Percentiles rank a stretch among this genome's conserved stretches.
These are phyloP conservation scores for Zoanthus solanderi DNA, from an alignment of 92 coral and sea anemone species.

Conservation along the genomic window DNA sequence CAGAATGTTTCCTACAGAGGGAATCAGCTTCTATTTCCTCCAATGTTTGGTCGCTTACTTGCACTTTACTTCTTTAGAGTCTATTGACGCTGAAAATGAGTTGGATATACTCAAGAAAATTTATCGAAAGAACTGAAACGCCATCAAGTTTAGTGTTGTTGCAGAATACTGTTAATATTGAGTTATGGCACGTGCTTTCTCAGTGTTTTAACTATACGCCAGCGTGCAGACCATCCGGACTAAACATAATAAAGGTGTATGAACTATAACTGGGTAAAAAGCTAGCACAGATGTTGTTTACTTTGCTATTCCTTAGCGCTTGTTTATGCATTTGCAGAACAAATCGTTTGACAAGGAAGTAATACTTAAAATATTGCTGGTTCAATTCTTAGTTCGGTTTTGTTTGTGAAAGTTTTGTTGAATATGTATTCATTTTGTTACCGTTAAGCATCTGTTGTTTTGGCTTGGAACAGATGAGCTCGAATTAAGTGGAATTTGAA, in stretches of 20 bases:
- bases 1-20: conserved; percentile 46
- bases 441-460: too few species aligned
- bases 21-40: conserved; percentile 32
- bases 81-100: neutral
- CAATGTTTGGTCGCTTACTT: conserved; percentile 60
- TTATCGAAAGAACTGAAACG: neutral
- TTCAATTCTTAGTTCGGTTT: neutral
- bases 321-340: too few species aligned
- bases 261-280: neutral
- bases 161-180: neutral
- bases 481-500: too few species aligned
- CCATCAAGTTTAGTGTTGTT: neutral
- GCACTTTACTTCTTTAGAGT: conserved; percentile 20
- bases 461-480: too few species aligned
- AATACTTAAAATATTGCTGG: neutral
- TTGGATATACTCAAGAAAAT: neutral
- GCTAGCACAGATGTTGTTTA: neutral
- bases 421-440: too few species aligned
- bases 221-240: neutral
- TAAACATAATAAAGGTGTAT: neutral
- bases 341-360: too few species aligned
- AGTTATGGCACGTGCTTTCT: neutral
- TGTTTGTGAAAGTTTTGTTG: too few species aligned
- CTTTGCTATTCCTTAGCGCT: too few species aligned
- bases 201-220: neutral